These are phyloP conservation scores for Orbicella faveolata DNA, from an alignment of 64 coral and sea anemone genomes.

Conservation along the genomic window DNA sequence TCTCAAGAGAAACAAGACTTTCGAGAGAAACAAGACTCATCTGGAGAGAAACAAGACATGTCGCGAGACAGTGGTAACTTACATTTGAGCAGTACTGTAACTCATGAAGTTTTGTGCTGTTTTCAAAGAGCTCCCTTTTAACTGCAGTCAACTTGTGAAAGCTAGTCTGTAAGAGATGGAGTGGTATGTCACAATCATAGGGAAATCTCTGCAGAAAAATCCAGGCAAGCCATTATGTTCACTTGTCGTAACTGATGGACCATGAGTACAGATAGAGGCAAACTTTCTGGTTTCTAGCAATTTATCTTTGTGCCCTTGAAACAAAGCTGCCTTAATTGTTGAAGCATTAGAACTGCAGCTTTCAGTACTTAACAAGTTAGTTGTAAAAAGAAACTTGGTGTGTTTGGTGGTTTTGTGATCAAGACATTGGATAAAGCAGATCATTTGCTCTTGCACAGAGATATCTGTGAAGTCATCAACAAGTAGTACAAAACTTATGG, in stretches of 20 bases:
- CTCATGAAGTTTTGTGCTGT: no score
- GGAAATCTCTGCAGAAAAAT: conserved; percentile 15
- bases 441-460: conserved; percentile 36
- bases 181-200: conserved; percentile 13
- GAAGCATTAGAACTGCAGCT: conserved; percentile 39
- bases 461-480: conserved; percentile 36
- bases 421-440: conserved; percentile 37
- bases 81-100: not conserved
- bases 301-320: conserved; percentile 29
- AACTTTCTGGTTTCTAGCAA: conserved; percentile 23
- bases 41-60: no score
- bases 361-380: conserved; percentile 28
- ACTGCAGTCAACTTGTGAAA: not conserved
- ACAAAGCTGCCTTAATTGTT: conserved; percentile 14
- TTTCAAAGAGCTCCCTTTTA: no score
- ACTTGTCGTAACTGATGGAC: conserved; percentile 21
- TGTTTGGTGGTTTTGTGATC: conserved; percentile 20
- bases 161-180: conserved; percentile 32
- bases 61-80: no score
- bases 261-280: conserved; percentile 30
- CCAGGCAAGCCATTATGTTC: conserved; percentile 36
- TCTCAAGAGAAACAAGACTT: no score
- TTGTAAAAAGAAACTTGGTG: conserved; percentile 36
- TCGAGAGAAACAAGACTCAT: no score
- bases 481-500: conserved; percentile 31